Evolutionary conservation across 2,797 vertebrate species (phyloP), one percentile per base, ranked within the genome.

Genomic region (Gymnothorax reevesii): DNA sequence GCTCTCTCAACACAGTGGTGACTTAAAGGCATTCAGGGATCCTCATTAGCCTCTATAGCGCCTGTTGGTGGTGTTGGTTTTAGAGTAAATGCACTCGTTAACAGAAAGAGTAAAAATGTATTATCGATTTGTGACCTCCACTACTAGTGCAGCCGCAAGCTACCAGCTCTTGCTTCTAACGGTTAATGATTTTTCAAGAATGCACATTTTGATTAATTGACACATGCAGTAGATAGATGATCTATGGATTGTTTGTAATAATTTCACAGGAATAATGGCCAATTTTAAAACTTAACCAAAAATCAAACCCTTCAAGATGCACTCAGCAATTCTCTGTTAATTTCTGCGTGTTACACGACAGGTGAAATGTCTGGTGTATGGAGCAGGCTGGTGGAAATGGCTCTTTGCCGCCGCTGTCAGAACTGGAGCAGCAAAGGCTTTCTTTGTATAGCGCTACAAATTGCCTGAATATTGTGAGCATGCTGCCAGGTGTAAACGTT

Each of bases 191-290:
- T 77, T 52, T 73, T 3, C 33, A 52, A 79, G 2, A 4, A 42
- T 15, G 54, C 17, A 22, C 15, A 54, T 54, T 79, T 79, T 80
- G 52, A 80, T 20, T 20, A 9, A 54, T 80, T 2, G 52, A 20
- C 77, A 2, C 52, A 80, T 9, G 55, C 49, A 10, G 17, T 55
- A 55, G 49, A 55, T 55, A 7, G 20, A 55, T 54, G 60, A 86
- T 33, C 57, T 80, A 27, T 75, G 66, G 57, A n/a, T 86, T 66
- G 57, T 59, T 82, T 86, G 69, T 82, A 86, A 77, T 54, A 55
- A 83, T 83, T n/a, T 49, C 77, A 73, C 83, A 17, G 6, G 52
- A 20, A 77, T 49, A 49, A 75, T 59, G 64, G 20, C 25, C 20
- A 0, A 80, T n/a, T 80, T 80, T 80, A 55, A 80, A 80, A 80